Percentiles rank a stretch among this genome's conserved stretches.
These are phyloP conservation scores for Trachythela sp. DNA, from an alignment of 64 coral and sea anemone species.

Conservation along the genomic window DNA sequence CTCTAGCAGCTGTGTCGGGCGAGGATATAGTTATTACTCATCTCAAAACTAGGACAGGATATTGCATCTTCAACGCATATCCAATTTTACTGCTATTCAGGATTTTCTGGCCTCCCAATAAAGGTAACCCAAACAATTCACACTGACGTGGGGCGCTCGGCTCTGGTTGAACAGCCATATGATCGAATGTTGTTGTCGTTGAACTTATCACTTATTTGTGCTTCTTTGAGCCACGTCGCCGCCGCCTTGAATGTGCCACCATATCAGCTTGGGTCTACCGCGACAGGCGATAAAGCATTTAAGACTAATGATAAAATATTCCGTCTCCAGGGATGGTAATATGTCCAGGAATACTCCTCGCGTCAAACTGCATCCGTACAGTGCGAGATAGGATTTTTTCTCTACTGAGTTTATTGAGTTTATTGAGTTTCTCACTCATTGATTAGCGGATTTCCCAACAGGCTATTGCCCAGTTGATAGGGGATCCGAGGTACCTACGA, in stretches of 20 bases:
- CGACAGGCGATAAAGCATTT: background rate
- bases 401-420: background rate
- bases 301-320: background rate
- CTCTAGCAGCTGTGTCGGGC: too few species aligned
- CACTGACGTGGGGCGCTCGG: too few species aligned
- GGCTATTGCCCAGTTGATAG: too few species aligned
- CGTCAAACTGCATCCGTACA: background rate
- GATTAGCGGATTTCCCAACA: too few species aligned
- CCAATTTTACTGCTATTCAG: too few species aligned
- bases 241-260: background rate
- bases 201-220: background rate
- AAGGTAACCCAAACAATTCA: too few species aligned
- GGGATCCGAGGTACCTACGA: too few species aligned
- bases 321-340: background rate
- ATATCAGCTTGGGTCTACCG: background rate
- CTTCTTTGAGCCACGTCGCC: background rate
- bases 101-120: too few species aligned
- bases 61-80: too few species aligned
- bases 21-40: too few species aligned
- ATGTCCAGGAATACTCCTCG: background rate
- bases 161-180: background rate
- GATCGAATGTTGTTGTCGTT: background rate
- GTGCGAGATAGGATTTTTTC: background rate
- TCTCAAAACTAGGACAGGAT: too few species aligned
- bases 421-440: too few species aligned